phyloP scores from a whole-genome alignment of 2,888 invertebrate species.

The Tortrix viridana region DNA sequence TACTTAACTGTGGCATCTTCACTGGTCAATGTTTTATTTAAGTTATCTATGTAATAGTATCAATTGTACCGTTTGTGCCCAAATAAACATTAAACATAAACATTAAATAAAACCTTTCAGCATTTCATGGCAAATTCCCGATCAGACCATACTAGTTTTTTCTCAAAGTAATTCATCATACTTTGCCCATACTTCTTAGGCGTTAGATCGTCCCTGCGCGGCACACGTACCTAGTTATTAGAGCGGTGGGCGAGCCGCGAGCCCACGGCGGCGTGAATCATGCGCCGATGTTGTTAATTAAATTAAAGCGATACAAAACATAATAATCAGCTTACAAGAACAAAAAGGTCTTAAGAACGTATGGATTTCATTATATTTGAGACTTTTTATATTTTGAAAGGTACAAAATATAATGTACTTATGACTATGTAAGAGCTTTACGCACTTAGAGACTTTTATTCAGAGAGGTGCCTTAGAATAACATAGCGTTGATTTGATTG shows the following conservation, averaged over 20 bases:
- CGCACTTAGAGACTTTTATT: neutral
- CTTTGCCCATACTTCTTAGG: slow-evolving; percentile 1
- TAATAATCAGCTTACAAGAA: neutral
- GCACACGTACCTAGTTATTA: slow-evolving; percentile 12
- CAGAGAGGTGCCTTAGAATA: neutral
- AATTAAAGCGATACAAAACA: slow-evolving; percentile 29
- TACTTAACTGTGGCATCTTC: too few relatives aligned
- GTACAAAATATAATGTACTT: too few relatives aligned
- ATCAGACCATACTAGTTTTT: neutral
- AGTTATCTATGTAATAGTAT: too few relatives aligned
- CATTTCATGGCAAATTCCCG: too few relatives aligned
- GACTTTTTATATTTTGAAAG: too few relatives aligned
- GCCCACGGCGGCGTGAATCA: slow-evolving; percentile 47
- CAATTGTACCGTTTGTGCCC: too few relatives aligned
- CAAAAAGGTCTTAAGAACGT: too few relatives aligned
- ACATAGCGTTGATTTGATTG: neutral
- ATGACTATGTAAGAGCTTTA: too few relatives aligned
- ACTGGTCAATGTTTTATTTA: too few relatives aligned
- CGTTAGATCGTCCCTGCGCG: slow-evolving; percentile 5
- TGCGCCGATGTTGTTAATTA: slow-evolving; percentile 37
- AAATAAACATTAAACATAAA: too few relatives aligned
- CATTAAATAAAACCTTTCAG: too few relatives aligned
- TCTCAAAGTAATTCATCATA: slow-evolving; percentile 14
- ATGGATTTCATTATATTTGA: too few relatives aligned
- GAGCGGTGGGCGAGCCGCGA: slow-evolving; percentile 56